Base-by-base conservation (phyloP, 1,140 invertebrate species). In the Drosophila fuyamai region DNA sequence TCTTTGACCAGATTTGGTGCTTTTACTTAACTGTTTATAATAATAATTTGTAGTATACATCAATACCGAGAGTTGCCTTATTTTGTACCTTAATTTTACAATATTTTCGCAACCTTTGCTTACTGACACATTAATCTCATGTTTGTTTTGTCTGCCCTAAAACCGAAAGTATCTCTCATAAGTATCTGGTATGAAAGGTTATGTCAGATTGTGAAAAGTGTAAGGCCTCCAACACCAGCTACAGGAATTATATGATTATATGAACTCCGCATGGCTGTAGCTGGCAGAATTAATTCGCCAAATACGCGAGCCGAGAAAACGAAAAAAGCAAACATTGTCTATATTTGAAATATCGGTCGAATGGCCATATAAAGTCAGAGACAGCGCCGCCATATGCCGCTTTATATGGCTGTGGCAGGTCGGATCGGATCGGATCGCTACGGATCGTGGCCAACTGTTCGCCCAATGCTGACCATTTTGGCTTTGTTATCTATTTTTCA, bases 331-430 rank as follows among this genome's bases (percentile, higher is more conserved):
- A 14, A 36, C 29, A 81, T 76, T 83, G 27, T 66, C 79, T 82
- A 89, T 70, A 79, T 88, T 82, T 74, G 66, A 89, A 88, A 88
- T 88, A 89, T 88, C 83, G 83, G 83, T 89, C 83, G 84, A 54
- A 68, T 89, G 72, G 63, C 83, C 83, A 59, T 88, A 73, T 83
- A 82, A 79, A 71, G 85, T 27, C 70, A 61, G 70, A 76, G 75
- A 63, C 63, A 66, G 73, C 66, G 67, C 41, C 51, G 62, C 67
- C 38, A 36, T 51, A 27, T 50, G 44, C 79, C 58, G 66, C 68
- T 72, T 47, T 56, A 89, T 88, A 88, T 88, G 83, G 83, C 48
- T 59, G 73, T 63, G 60, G 59, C 73, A 75, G 73, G 59, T 75
- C 73, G 59, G 53, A 71, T 62, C 62, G 59, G 57, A 47, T 55